Evolutionary conservation across 2,888 invertebrate species (phyloP), one percentile per base, ranked within the genome.

Genomic region (Pedicia rivosa): DNA sequence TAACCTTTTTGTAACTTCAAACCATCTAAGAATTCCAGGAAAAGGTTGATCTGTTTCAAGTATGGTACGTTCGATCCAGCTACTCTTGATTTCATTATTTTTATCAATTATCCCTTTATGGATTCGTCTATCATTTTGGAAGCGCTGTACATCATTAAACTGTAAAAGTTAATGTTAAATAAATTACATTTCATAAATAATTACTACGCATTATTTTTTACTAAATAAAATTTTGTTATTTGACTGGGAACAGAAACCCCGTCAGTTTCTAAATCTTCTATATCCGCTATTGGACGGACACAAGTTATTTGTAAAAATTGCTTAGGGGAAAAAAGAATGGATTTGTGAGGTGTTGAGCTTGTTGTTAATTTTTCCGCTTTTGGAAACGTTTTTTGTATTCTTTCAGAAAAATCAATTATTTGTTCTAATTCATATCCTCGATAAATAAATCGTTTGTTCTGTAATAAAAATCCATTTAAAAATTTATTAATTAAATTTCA

Each of bases 361-460:
- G 91, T 84, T 66, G 80, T 87, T 46, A 94, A 67, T 48, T 92
- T 79, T 60, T 91, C 87, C n/a, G 90, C 90, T 29, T 82, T 76
- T 5, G 94, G 91, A 64, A 92, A 95, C 60, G 94, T 90, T 0
- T 84, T 83, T 60, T 91, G 90, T 42, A 95, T 64, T 19, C 94
- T 71, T 56, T 90, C 87, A 1, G 88, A 91, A 56, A 95, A 95
- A 40, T 91, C 87, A 40, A 84, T 84, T 47, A 95, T 83, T 44
- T 90, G 70, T 63, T 95, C 95, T 59, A 91, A 95, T 55, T 94
- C 94, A 50, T 87, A 67, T 0, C 95, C 95, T 44, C 95, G 78
- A 62, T 94, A 95, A 4, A 95, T 82, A 58, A 94, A 94, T 51
- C 86, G 80, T 54, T 90, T 91, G 54, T 91, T 94, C 88, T 90